Base-by-base conservation (phyloP, 2,113 vertebrate genomes). In the Gulo gulo region DNA sequence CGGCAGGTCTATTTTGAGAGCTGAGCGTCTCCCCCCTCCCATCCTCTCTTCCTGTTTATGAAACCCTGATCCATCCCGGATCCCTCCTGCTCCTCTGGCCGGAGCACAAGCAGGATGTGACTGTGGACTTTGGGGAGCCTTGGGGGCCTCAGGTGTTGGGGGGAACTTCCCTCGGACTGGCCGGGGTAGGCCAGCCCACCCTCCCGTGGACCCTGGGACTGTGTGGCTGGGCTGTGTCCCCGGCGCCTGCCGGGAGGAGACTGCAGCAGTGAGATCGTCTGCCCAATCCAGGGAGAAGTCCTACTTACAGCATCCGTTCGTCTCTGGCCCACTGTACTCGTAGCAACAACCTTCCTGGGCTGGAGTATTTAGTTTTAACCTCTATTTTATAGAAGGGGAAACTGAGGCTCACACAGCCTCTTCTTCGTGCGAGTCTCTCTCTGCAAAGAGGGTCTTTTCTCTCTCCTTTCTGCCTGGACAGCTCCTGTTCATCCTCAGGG, bases 41-140 rank as follows among this genome's bases (percentile, higher is more conserved):
- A 83, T 98, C 95, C 21, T 94, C 91, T 9, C 97, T 98, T 98
- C 98, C 98, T 98, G 98, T 98, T 98, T 97, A 96, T 97, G 98
- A 98, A 97, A 98, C 83, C 73, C 95, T 65, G 95, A 96, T 96
- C 98, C 96, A 97, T 97, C 97, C 95, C 81, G 83, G 86, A 95
- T 95, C 11, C 95, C 96, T 95, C 65, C 0, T 86, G 39, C 20
- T 52, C 83, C 83, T 26, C 88, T 95, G 94, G 95, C 98, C 71
- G 20, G 94, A 36, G 90, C 98, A 95, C 16, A 1, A 94, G 16
- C 96, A 97, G 98, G 96, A 52, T 98, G 97, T 94, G 96, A 97
- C 96, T 92, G 91, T 89, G 94, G 97, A 93, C 93, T 97, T 96
- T 8, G 16, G 96, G 91, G 97, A 97, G 96, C 39, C 89, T 88